These are phyloP conservation scores for Heliconius congener DNA, from an alignment of 1,140 invertebrate species.

Conservation along the genomic window DNA sequence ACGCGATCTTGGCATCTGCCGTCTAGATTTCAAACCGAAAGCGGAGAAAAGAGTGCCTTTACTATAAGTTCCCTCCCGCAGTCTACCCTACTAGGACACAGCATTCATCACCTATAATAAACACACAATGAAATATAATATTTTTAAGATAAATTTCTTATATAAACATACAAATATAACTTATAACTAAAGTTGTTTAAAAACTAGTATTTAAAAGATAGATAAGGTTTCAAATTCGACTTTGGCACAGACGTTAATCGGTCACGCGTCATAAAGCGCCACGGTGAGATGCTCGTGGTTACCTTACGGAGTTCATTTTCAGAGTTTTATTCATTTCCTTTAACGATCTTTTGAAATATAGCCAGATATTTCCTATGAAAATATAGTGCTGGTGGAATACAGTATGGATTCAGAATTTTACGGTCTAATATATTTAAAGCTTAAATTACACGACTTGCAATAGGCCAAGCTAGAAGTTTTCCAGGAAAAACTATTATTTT, in stretches of 20 bases:
- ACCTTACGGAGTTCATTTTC: constrained; percentile 29
- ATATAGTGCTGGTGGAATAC: not conserved
- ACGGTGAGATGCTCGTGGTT: constrained; percentile 31
- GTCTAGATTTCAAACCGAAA: no score
- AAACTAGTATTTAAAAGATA: constrained; percentile 8
- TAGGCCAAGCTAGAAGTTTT: no score
- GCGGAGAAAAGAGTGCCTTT: no score
- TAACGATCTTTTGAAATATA: constrained; percentile 14
- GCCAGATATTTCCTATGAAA: not conserved
- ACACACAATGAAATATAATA: not conserved
- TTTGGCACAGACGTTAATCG: constrained; percentile 32
- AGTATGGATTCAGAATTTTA: not conserved
- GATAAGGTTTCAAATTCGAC: not conserved
- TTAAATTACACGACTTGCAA: no score
- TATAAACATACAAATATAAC: not conserved
- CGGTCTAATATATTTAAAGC: no score
- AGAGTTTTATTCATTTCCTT: constrained; percentile 31
- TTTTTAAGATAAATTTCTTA: not conserved
- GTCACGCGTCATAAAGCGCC: constrained; percentile 41
- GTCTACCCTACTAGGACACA: no score
- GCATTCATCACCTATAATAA: not conserved
- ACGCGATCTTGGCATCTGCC: no score
- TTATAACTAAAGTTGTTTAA: not conserved
- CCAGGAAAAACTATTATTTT: no score
- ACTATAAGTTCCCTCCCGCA: no score